These are phyloP conservation scores for Temnothorax nylanderi DNA, from an alignment of 1,140 invertebrate species.

Conservation along the genomic window DNA sequence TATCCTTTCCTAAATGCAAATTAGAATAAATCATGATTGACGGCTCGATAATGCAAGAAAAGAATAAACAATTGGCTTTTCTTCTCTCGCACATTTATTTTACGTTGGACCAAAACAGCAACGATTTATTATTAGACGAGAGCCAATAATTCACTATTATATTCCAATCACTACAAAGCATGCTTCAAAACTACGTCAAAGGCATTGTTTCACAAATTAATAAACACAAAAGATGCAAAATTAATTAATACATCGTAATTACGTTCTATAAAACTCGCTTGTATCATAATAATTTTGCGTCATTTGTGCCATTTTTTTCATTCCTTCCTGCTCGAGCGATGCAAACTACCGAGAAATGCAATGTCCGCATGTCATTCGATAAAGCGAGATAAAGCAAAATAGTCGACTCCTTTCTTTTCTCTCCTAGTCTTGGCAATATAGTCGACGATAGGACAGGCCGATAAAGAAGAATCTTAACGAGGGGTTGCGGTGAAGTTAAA, in stretches of 20 bases:
- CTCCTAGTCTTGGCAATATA: not conserved
- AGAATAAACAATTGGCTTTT: not conserved
- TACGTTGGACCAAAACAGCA: not conserved
- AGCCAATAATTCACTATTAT: not conserved
- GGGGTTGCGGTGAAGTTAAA: conserved; percentile 77
- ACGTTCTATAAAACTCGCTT: not conserved
- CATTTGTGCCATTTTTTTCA: not conserved
- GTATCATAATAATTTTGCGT: not conserved
- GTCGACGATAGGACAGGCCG: conserved; percentile 63
- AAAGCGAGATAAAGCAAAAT: conserved; percentile 3
- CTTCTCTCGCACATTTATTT: not conserved
- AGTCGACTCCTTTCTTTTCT: conserved; percentile 8
- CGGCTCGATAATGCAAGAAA: not conserved
- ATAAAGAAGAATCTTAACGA: conserved; percentile 84
- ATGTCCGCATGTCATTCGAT: conserved; percentile 43
- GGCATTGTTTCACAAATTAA: not conserved
- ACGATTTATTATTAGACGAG: conserved; percentile 11
- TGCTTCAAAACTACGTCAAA: conserved; percentile 1
- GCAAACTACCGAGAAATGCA: conserved; percentile 23
- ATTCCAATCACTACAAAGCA: not conserved
- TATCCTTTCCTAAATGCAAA: conserved; percentile 33
- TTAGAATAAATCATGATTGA: conserved; percentile 38
- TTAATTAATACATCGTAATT: conserved; percentile 32
- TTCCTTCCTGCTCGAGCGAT: not conserved
- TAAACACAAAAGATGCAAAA: not conserved